Conservation (phyloP, 2,888 invertebrate species). For the Drosophila infuscata region DNA sequence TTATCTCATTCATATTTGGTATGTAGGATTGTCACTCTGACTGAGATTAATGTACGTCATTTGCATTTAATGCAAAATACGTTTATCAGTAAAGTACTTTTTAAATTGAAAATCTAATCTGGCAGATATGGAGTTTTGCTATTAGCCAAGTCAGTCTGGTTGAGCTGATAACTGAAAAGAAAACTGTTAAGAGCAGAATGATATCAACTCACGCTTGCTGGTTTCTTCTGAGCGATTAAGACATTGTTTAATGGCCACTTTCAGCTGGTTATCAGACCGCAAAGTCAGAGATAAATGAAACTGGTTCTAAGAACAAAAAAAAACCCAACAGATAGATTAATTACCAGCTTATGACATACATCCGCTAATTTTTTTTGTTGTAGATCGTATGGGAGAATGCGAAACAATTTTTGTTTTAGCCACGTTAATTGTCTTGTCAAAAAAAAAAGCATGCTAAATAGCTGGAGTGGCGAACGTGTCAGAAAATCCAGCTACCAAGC, state of each 20-base stretch:
- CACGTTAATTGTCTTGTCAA: slow-evolving; percentile 48
- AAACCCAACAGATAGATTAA: slow-evolving; percentile 13
- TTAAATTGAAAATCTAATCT: neutral
- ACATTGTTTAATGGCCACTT: slow-evolving; percentile 1
- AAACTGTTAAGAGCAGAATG: neutral
- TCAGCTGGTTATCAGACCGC: slow-evolving; percentile 18
- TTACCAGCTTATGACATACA: slow-evolving; percentile 55
- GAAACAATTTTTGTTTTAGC: slow-evolving; percentile 46
- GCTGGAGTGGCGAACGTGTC: neutral
- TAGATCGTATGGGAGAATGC: slow-evolving; percentile 24
- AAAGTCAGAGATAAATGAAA: slow-evolving; percentile 24
- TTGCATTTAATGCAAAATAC: neutral
- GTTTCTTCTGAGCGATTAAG: slow-evolving; percentile 11
- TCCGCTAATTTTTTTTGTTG: slow-evolving; percentile 33
- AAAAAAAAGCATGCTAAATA: slow-evolving; percentile 59
- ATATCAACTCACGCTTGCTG: neutral
- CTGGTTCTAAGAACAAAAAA: slow-evolving; percentile 26
- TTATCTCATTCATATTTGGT: neutral
- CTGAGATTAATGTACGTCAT: neutral
- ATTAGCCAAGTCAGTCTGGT: neutral
- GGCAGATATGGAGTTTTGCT: neutral
- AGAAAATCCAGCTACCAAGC: neutral
- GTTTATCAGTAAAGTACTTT: neutral
- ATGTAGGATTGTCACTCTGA: neutral
- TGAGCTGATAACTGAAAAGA: neutral